These are phyloP conservation scores for Phaethornis superciliosus DNA, from an alignment of 2,113 vertebrate genomes.

Conservation along the genomic window DNA sequence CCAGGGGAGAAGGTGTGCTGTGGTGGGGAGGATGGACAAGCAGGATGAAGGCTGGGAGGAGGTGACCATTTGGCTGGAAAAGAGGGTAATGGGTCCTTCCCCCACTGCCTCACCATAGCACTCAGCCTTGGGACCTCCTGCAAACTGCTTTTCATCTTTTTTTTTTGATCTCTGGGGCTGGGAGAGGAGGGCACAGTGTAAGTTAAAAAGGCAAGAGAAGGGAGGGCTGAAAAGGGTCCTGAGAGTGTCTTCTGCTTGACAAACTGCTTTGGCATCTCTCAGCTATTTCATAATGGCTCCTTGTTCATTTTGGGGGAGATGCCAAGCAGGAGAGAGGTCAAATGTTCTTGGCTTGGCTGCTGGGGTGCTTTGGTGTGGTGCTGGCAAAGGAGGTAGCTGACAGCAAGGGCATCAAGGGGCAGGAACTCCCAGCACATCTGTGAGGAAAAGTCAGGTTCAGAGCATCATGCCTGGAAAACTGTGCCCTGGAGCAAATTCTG, in stretches of 20 bases:
- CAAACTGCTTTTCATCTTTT: neutral
- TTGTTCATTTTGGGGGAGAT: neutral
- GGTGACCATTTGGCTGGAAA: conserved; percentile 45
- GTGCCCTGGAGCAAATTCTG: neutral
- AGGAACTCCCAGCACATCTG: neutral
- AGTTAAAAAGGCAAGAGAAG: neutral
- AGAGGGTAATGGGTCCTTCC: conserved; percentile 3
- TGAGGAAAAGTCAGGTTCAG: neutral
- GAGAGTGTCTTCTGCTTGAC: neutral
- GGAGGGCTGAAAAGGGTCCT: neutral
- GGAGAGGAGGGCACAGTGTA: neutral
- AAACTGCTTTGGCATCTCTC: conserved; percentile 31
- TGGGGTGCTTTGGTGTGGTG: neutral
- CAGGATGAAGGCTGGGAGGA: conserved; percentile 28
- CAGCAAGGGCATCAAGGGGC: neutral
- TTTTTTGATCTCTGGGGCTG: neutral
- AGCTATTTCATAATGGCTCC: conserved; percentile 15
- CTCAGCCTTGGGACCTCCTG: conserved; percentile 16
- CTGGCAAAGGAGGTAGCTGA: neutral
- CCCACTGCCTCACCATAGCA: conserved; percentile 38
- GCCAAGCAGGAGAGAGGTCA: conserved; percentile 39
- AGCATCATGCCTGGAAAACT: neutral
- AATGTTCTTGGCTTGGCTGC: neutral
- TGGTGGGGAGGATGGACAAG: neutral
- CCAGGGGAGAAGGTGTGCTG: neutral